A percentile compares a stretch with the other conserved stretches of the same genome.
phyloP scores from a whole-genome alignment of 1,140 invertebrate genomes.

The Panagrolaimus sp. region DNA sequence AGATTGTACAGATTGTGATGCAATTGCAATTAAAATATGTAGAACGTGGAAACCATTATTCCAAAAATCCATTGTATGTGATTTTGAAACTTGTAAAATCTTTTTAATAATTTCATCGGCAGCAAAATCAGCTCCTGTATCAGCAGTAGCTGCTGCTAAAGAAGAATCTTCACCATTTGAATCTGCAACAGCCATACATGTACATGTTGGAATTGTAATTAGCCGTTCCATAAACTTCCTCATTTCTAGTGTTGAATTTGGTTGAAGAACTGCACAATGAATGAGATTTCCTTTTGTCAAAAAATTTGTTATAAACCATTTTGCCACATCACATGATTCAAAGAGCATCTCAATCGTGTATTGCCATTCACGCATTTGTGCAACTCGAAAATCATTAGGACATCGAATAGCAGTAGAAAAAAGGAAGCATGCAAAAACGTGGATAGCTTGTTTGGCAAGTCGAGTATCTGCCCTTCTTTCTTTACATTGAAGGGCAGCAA shows the following conservation, averaged over 20 bases:
- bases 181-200: background rate
- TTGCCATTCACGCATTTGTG: background rate
- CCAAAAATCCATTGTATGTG: background rate
- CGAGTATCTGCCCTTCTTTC: background rate
- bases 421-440: constrained; percentile 7
- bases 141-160: background rate
- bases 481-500: background rate
- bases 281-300: background rate
- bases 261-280: background rate
- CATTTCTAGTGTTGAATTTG: background rate
- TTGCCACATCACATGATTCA: background rate
- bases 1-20: background rate
- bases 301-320: background rate
- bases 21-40: background rate
- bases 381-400: background rate
- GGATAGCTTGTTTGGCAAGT: background rate
- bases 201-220: background rate
- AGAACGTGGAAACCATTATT: background rate
- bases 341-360: background rate
- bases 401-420: background rate
- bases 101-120: background rate
- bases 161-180: background rate
- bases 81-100: background rate
- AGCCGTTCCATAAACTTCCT: background rate
- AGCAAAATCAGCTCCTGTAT: background rate